These are phyloP conservation scores for Petrocephalus sullivani DNA, from an alignment of 2,797 vertebrate species.

Conservation along the genomic window DNA sequence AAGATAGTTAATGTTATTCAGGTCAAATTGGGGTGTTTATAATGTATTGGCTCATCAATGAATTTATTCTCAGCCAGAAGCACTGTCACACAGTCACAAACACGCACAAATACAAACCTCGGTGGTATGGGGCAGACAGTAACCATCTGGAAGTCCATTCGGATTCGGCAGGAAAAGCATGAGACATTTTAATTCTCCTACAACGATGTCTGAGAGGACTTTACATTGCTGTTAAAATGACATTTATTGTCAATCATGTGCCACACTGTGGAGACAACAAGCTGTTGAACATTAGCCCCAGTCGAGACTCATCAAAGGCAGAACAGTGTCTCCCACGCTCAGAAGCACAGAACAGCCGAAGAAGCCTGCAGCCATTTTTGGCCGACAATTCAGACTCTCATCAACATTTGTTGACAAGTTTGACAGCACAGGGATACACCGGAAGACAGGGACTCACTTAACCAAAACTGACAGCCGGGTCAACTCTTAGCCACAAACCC, in stretches of 20 bases:
- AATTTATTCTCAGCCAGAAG: neutral
- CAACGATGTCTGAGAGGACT: conserved; percentile 6
- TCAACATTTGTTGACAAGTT: neutral
- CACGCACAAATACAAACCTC: neutral
- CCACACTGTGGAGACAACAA: conserved; percentile 7
- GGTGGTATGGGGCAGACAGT: neutral
- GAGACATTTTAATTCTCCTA: neutral
- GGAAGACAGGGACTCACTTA: neutral
- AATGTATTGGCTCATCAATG: neutral
- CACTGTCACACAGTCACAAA: neutral
- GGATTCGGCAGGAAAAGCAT: neutral
- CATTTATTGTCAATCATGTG: conserved; percentile 26
- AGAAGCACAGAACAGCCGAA: neutral
- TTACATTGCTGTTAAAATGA: conserved; percentile 29
- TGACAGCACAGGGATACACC: conserved; percentile 3
- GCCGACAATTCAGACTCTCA: neutral
- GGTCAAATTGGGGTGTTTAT: neutral
- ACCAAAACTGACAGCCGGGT: neutral
- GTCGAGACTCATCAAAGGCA: conserved; percentile 7
- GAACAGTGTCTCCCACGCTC: conserved; percentile 16
- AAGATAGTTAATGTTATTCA: neutral
- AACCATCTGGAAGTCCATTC: neutral
- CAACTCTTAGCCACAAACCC: neutral
- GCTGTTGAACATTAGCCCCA: conserved; percentile 26
- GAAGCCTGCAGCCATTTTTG: conserved; percentile 21